Evolutionary conservation across 2,113 vertebrate species (phyloP).

Genomic region (Nycticebus coucang): DNA sequence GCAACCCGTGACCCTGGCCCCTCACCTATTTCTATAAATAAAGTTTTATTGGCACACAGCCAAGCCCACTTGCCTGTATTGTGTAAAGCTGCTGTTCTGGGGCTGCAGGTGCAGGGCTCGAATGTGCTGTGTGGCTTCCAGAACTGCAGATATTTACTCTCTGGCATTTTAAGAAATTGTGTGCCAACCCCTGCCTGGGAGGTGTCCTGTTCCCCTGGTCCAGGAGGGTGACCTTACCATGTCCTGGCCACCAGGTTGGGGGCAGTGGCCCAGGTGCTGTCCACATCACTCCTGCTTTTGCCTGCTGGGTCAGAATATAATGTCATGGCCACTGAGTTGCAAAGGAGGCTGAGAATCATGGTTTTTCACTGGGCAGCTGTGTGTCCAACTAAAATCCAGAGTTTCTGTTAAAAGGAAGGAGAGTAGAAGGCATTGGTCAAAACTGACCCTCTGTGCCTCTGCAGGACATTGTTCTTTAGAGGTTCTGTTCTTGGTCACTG

Average conservation of each 20-base stretch:
- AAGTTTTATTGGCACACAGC: constrained; percentile 61
- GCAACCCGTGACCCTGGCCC: background rate
- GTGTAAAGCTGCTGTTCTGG: background rate
- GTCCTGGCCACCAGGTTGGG: no score
- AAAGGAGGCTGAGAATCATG: background rate
- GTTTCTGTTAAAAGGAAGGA: background rate
- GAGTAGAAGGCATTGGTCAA: background rate
- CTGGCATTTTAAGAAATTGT: background rate
- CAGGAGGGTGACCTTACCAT: rapidly evolving
- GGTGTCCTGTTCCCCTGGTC: background rate
- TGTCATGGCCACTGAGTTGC: no score
- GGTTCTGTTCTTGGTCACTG: background rate
- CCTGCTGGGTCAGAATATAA: background rate
- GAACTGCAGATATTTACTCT: background rate
- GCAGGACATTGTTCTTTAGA: background rate
- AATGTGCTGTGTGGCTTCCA: background rate
- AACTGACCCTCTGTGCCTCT: background rate
- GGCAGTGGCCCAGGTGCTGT: background rate
- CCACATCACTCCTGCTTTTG: background rate
- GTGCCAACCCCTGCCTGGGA: background rate
- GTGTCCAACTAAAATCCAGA: background rate
- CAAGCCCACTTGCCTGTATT: background rate
- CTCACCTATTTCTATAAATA: constrained; percentile 73
- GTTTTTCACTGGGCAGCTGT: no score
- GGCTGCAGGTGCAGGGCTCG: background rate